A percentile compares a stretch with the other conserved stretches of the same genome.
phyloP scores from a whole-genome alignment of 2,797 vertebrate species.

The Mus caroli region DNA sequence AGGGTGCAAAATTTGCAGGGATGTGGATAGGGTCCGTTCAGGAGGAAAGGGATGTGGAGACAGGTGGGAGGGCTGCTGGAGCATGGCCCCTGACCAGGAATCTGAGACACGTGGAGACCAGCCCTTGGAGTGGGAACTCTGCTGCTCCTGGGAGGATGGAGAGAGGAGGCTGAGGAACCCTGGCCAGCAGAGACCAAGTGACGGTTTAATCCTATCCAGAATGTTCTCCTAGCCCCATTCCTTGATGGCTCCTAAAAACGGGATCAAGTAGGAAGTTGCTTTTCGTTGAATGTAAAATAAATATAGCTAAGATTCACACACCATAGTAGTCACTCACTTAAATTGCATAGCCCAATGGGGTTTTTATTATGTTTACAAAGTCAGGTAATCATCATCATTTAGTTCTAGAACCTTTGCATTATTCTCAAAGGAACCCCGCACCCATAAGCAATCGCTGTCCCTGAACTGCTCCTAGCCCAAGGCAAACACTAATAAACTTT shows the following conservation, averaged over 20 bases:
- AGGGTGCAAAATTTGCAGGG: neutral
- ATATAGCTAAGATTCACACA: neutral
- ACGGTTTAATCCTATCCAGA: neutral
- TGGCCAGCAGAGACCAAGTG: neutral
- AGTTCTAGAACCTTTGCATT: neutral
- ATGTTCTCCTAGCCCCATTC: neutral
- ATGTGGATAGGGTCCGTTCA: neutral
- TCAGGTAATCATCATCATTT: neutral
- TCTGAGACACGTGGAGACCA: rapidly evolving
- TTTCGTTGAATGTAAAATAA: constrained; percentile 12
- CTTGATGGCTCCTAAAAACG: neutral
- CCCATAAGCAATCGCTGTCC: neutral
- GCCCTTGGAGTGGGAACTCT: neutral
- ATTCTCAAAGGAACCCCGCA: neutral
- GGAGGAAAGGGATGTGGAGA: neutral
- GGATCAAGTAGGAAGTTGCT: constrained; percentile 2
- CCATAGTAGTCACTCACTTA: neutral
- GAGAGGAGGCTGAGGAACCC: neutral
- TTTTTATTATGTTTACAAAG: constrained; percentile 43
- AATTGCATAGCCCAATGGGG: neutral
- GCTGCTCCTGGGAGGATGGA: neutral
- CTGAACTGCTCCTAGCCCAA: neutral
- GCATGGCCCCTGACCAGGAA: neutral
- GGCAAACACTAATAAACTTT: neutral
- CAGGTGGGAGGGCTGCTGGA: neutral